Evolutionary conservation across 2,888 invertebrate species (phyloP).

Genomic region (Dynastes tityus): DNA sequence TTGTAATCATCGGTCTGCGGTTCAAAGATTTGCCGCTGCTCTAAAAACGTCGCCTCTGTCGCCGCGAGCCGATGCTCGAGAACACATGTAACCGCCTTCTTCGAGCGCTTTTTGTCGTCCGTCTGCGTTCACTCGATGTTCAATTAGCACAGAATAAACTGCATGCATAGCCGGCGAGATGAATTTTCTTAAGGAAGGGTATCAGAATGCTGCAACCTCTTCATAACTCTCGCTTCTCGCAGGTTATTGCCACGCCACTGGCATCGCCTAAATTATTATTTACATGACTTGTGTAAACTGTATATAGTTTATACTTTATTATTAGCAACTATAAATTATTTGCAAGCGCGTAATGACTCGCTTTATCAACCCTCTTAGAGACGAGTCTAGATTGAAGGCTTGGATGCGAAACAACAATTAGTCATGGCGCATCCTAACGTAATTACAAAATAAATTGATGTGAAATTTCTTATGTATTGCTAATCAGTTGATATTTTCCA

Average conservation of each 20-base stretch:
- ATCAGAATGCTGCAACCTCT: conserved; percentile 18
- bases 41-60: conserved; percentile 64
- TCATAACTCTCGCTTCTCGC: conserved; percentile 24
- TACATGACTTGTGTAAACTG: conserved; percentile 41
- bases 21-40: conserved; percentile 60
- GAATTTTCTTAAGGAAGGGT: conserved; percentile 25
- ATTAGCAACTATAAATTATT: conserved; percentile 28
- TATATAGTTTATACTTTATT: conserved; percentile 24
- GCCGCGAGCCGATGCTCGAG: conserved; percentile 62
- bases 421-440: conserved; percentile 18
- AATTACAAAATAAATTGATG: conserved; percentile 41
- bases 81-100: conserved; percentile 65
- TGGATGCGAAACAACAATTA: conserved; percentile 34
- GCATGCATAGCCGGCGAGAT: conserved; percentile 36
- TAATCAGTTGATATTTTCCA: neutral
- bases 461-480: conserved; percentile 11
- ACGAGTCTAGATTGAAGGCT: neutral
- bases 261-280: conserved; percentile 40
- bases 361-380: conserved; percentile 22
- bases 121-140: conserved; percentile 59
- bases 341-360: conserved; percentile 9
- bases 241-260: conserved; percentile 31
- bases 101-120: conserved; percentile 62
- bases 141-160: conserved; percentile 60
- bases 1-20: conserved; percentile 55